A percentile compares a stretch with the other conserved stretches of the same genome.
Conservation (phyloP, 1,140 invertebrate genomes). For the Pachyrhynchus sulphureomaculatus region DNA sequence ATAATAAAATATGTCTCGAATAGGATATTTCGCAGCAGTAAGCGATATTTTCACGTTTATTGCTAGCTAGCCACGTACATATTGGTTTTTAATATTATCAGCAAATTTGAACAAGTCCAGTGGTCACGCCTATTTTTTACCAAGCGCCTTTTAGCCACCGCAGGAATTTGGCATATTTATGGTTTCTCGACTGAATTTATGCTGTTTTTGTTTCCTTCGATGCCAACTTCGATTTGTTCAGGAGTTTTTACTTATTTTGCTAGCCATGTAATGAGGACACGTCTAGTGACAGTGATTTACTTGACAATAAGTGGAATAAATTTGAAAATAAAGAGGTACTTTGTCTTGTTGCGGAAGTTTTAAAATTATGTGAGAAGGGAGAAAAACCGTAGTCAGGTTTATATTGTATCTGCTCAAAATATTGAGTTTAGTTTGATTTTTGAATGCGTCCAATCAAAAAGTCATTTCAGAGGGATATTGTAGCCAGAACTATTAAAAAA, state of each 20-base stretch:
- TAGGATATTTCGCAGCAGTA: no score
- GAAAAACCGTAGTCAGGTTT: no score
- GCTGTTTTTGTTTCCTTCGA: conserved; percentile 15
- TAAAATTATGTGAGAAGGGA: no score
- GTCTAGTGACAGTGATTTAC: conserved; percentile 2
- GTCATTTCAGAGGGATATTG: no score
- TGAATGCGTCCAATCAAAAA: no score
- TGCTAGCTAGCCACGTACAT: neutral
- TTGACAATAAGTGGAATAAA: neutral
- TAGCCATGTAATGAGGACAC: conserved; percentile 4
- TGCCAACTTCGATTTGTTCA: conserved; percentile 12
- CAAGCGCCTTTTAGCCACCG: conserved; percentile 17
- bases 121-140: conserved; percentile 24
- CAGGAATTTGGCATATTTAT: conserved; percentile 17
- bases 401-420: no score
- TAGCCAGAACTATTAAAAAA: no score
- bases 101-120: conserved; percentile 8
- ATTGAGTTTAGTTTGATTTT: no score
- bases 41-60: no score
- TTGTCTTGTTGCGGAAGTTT: neutral
- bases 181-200: conserved; percentile 16
- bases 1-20: no score
- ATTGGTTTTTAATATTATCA: conserved; percentile 18
- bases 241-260: conserved; percentile 11
- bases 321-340: neutral